These are phyloP conservation scores for Artemia franciscana DNA, from an alignment of 1,140 invertebrate genomes.

Conservation along the genomic window DNA sequence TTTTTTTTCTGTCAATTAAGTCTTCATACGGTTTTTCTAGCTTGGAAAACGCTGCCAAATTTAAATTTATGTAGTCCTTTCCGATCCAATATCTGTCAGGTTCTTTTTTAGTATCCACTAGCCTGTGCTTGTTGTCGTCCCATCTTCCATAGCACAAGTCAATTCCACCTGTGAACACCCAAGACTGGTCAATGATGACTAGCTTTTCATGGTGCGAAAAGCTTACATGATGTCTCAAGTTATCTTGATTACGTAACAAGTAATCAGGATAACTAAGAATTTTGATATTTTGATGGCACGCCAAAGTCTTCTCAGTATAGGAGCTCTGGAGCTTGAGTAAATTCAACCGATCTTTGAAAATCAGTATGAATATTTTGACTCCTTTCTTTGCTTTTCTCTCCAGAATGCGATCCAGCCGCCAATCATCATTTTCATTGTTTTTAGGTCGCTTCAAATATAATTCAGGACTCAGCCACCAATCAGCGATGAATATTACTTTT, in stretches of 20 bases:
- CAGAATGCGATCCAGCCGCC: conserved; percentile 63
- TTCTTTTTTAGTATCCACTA: conserved; percentile 16
- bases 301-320: no score
- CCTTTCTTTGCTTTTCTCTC: conserved; percentile 68
- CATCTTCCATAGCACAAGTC: conserved; percentile 81
- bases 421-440: conserved; percentile 46
- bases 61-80: conserved; percentile 94
- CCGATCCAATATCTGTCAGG: conserved; percentile 78
- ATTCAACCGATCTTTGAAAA: no score
- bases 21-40: conserved; percentile 74
- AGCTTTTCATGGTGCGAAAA: conserved; percentile 97
- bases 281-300: no score
- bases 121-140: conserved; percentile 48
- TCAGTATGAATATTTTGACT: no score
- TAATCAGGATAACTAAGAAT: no score
- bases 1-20: conserved; percentile 57
- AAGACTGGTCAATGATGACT: conserved; percentile 73
- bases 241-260: no score
- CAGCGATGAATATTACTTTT: conserved; percentile 86
- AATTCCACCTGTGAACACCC: conserved; percentile 82
- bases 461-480: conserved; percentile 95
- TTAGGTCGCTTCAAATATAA: conserved; percentile 77
- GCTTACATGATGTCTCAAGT: no score
- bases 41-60: conserved; percentile 81
- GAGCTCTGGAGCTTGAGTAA: no score